Conservation (phyloP, 2,888 invertebrate species). For the Ptychoptera contaminata region DNA sequence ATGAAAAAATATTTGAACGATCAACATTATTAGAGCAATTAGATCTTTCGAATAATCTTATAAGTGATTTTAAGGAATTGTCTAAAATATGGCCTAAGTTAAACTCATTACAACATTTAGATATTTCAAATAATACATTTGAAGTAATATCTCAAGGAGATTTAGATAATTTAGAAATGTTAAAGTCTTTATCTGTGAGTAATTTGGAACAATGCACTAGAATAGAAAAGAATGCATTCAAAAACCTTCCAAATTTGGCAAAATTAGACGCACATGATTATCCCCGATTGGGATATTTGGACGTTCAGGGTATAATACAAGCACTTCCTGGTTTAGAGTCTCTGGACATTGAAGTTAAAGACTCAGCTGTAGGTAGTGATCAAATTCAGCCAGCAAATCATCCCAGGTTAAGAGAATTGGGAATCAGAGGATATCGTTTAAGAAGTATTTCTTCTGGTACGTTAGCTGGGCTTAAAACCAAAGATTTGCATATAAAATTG, state of each 20-base stretch:
- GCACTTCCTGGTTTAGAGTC: conserved; percentile 55
- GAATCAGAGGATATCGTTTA: conserved; percentile 56
- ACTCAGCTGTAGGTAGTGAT: conserved; percentile 62
- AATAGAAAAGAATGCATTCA: conserved; percentile 71
- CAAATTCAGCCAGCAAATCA: conserved; percentile 65
- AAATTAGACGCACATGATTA: conserved; percentile 56
- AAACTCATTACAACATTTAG: conserved; percentile 52
- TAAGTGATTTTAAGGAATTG: conserved; percentile 42
- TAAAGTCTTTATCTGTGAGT: conserved; percentile 47
- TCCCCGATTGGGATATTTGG: conserved; percentile 67
- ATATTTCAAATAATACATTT: conserved; percentile 75
- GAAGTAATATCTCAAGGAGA: conserved; percentile 57
- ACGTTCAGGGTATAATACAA: conserved; percentile 71
- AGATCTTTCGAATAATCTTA: conserved; percentile 59
- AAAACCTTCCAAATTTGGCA: conserved; percentile 50
- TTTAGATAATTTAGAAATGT: conserved; percentile 51
- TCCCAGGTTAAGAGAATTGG: conserved; percentile 58
- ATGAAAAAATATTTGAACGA: conserved; percentile 54
- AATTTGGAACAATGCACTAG: conserved; percentile 52
- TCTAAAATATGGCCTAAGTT: conserved; percentile 53
- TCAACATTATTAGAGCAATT: conserved; percentile 63
- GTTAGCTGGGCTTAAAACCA: conserved; percentile 63
- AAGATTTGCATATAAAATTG: conserved; percentile 52
- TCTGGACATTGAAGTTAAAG: conserved; percentile 75
- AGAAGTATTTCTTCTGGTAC: conserved; percentile 69